These are phyloP conservation scores for Collichthys lucidus DNA, from an alignment of 2,113 vertebrate species.

Conservation along the genomic window DNA sequence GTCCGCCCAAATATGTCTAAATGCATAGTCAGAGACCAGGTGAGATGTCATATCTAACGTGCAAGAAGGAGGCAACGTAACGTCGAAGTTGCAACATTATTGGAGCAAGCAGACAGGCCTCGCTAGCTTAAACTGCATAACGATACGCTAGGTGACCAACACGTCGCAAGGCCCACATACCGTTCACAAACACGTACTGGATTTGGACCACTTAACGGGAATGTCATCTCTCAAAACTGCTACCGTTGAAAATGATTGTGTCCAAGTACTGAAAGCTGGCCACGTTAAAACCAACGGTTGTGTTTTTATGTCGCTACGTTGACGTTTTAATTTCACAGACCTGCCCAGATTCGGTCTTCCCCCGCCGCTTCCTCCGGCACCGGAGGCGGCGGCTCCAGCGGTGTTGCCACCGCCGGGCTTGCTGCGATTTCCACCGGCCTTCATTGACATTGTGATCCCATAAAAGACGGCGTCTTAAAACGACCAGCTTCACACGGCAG, in stretches of 20 bases:
- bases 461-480: constrained; percentile 84
- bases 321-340: constrained; percentile 81
- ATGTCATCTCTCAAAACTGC: constrained; percentile 70
- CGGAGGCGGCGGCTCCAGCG: constrained; percentile 83
- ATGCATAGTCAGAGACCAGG: not conserved
- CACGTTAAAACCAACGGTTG: fast-evolving
- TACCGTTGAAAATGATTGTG: not conserved
- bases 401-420: constrained; percentile 85
- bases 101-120: constrained; percentile 63
- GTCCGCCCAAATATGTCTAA: not conserved
- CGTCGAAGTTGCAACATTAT: constrained; percentile 58
- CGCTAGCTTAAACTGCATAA: constrained; percentile 58
- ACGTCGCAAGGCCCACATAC: constrained; percentile 73
- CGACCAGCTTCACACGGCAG: constrained; percentile 66
- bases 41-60: not conserved
- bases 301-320: constrained; percentile 50
- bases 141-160: constrained; percentile 54
- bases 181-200: constrained; percentile 45
- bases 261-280: not conserved
- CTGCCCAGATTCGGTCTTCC: constrained; percentile 90
- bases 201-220: constrained; percentile 49
- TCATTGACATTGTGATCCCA: constrained; percentile 93
- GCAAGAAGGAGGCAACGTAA: constrained; percentile 19
- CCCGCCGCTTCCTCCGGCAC: constrained; percentile 83
- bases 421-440: constrained; percentile 88